Evolutionary conservation across 1,140 invertebrate genomes (phyloP), one percentile per base, ranked within the genome.

Genomic region (Spodoptera litura): DNA sequence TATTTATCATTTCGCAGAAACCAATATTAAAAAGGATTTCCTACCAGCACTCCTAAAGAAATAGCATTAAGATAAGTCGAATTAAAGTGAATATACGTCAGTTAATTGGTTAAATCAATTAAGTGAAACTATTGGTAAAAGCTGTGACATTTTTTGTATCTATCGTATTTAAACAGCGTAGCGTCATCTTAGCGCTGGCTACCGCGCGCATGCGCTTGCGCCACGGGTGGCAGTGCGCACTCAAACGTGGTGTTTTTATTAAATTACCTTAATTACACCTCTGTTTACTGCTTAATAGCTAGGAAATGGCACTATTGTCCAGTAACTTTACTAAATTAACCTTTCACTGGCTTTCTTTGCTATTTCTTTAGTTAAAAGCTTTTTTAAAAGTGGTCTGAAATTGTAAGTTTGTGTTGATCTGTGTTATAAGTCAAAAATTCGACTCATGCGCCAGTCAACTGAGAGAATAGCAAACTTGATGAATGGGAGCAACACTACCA

Each of bases 261-360:
- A 75, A 75, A 75, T 75, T 75, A 64, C 73, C 73, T 75, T 75
- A 75, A 75, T 75, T 75, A 62, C 59, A 64, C 73, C 49, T 62
- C 56, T 15, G 27, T 75, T 75, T 75, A 75, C 73, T 62, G 73
- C 49, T 75, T 75, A 62, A 75, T 75, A 62, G 73, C 51, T 52
- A 51, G 49, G 58, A 62, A 62, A 75, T 75, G 59, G 38, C 55
- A 71, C 73, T 64, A 75, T 75, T 75, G 73, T 75, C 59, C 59
- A 62, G 38, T 64, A 62, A 31, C 11, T 51, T 68, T 52, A 68
- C 64, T 20, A 68, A 31, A 51, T 25, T 12, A 31, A 25, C n/a
- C 53, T 56, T 15, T 25, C 10, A 13, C 49, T 52, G 49, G 64
- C 49, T 68, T 52, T 68, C 64, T 49, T 53, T 1, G 5, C 15